Base-by-base conservation (phyloP, 2,113 vertebrate species). In the Symphodus melops region DNA sequence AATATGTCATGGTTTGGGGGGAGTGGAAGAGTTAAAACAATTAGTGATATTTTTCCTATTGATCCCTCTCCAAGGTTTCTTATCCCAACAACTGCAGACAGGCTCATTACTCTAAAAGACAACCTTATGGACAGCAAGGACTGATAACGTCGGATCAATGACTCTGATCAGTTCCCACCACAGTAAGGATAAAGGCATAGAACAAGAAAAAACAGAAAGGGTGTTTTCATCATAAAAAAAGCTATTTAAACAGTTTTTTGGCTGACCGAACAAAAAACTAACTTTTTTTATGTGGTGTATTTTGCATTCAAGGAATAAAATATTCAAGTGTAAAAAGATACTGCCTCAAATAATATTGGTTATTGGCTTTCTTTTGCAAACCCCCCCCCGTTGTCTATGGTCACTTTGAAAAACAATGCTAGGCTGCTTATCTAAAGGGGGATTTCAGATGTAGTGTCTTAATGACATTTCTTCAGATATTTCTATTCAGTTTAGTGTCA, bases 101-200 rank as follows among this genome's bases (percentile, higher is more conserved):
- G 86, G 58, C 84, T 84, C 90, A 92, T 92, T 92, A 90, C 84
- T 92, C 91, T 88, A 75, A 85, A 75, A 80, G 91, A 91, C 90
- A 91, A 66, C 48, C 68, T 52, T 71, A 88, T 69, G 68, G 88
- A 88, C 88, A 85, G 83, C 25, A 51, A 73, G 77, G 58, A 72
- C 84, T 86, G 91, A 92, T 91, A 92, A 92, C 81, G 75, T 68
- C 42, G 58, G 75, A 91, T 92, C 91, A 87, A 87, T 91, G 72
- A 75, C 72, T 72, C 82, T 85, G 90, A 91, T 89, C 86, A 85
- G 76, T 58, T 83, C 79, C 58, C 77, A 75, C 72, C 74, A 46
- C 74, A 58, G 48, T 72, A 83, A 77, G 79, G 82, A 86, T 76
- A 88, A 83, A 77, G 55, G 56, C 62, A 75, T 17, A 57, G 46